Evolutionary conservation across 2,797 vertebrate species (phyloP).

Genomic region (Acrossocheilus wenchowensis): DNA sequence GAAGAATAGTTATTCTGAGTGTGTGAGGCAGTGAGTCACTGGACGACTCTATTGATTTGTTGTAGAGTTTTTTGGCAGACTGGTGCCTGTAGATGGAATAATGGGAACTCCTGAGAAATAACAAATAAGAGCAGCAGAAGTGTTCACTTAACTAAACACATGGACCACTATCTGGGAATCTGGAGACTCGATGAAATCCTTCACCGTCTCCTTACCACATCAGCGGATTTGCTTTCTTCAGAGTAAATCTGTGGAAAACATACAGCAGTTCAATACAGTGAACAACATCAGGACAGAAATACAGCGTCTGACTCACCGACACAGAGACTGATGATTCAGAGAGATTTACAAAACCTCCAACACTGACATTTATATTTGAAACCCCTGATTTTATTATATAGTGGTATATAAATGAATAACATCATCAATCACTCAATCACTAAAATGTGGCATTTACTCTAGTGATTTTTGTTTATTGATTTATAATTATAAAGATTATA

Average conservation of each 20-base stretch:
- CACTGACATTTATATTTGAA: no score
- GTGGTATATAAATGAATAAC: no score
- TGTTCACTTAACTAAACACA: conserved; percentile 2
- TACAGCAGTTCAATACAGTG: background rate
- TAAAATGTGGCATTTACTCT: no score
- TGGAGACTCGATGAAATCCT: background rate
- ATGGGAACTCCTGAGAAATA: conserved; percentile 41
- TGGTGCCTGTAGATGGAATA: conserved; percentile 47
- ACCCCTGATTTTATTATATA: no score
- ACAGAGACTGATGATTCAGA: no score
- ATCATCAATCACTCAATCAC: no score
- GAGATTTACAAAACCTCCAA: no score
- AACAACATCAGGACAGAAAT: background rate
- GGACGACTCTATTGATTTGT: conserved; percentile 33
- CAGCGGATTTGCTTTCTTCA: background rate
- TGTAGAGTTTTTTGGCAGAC: conserved; percentile 27
- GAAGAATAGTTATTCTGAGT: background rate
- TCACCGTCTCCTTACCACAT: background rate
- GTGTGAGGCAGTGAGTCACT: background rate
- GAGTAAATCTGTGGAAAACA: background rate
- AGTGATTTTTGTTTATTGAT: no score
- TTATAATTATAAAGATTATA: no score
- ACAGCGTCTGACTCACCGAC: no score
- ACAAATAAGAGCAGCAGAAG: conserved; percentile 13
- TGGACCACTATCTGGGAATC: background rate